Evolutionary conservation across 1,140 invertebrate genomes (phyloP).

Genomic region (Aphidius ervi): DNA sequence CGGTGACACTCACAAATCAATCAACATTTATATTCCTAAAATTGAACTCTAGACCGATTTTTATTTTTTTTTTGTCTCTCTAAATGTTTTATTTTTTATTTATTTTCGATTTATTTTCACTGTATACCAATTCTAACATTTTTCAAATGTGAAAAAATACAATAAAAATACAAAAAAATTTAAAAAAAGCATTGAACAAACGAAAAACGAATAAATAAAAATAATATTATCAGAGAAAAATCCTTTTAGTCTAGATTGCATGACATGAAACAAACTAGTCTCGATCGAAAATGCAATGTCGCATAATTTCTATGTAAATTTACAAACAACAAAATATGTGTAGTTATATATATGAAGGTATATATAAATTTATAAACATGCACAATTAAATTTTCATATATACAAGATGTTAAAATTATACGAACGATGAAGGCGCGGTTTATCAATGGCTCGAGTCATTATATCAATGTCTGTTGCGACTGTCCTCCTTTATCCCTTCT

Average conservation of each 20-base stretch:
- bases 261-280: not conserved
- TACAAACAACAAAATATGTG: no score
- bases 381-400: slow-evolving; percentile 13
- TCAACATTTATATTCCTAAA: slow-evolving; percentile 9
- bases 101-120: slow-evolving; percentile 14
- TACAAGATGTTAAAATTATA: not conserved
- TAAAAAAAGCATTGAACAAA: no score
- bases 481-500: not conserved
- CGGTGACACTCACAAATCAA: slow-evolving; percentile 19
- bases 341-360: not conserved
- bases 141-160: slow-evolving; percentile 4
- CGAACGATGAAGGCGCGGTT: slow-evolving; percentile 8
- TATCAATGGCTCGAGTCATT: slow-evolving; percentile 5
- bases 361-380: not conserved
- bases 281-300: not conserved
- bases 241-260: slow-evolving; percentile 1
- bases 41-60: not conserved
- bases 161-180: no score
- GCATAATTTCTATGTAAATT: slow-evolving; percentile 21
- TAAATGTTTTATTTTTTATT: not conserved
- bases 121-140: not conserved
- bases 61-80: slow-evolving; percentile 2
- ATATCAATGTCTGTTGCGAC: not conserved
- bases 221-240: not conserved
- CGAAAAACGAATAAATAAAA: no score